Base-by-base conservation (phyloP, 1,140 invertebrate genomes). In the Brachionus sp. region DNA sequence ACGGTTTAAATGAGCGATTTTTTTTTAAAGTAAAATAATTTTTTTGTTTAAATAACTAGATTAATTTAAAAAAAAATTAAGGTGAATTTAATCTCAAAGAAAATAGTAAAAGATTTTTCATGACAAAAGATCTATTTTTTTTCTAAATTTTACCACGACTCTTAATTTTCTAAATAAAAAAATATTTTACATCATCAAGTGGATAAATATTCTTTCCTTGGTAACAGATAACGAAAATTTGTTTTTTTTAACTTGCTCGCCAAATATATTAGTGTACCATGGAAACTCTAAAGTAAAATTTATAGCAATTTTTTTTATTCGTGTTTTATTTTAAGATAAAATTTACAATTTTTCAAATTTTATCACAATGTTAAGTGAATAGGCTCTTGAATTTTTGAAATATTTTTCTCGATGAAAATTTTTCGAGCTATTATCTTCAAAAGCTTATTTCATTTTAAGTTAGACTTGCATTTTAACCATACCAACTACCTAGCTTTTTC, bases 281-380 rank as follows among this genome's bases (percentile, higher is more conserved):
- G 19, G 50, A 57, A 57, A 57, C 50, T 57, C 50, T 5, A 19
- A 57, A 19, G n/a, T 57, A 9, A 57, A 57, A 25, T 16, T 23
- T 10, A 42, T 29, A 29, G 1, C 3, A 29, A 29, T 29, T 29
- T 57, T 53, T 57, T 57, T 57, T 57, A 57, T 57, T 57, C 50
- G 19, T 23, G 50, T 57, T 57, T 53, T 57, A 57, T 57, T 57
- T 57, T 57, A 57, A 57, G 50, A 57, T 57, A 57, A 57, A 57
- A 57, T 57, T 57, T 57, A 57, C 50, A 57, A 57, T 57, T 57
- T 57, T 53, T 53, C n/a, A 53, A 53, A 53, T 53, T 53, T 57
- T 57, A 57, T 57, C 50, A 57, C 50, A 57, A 57, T 57, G 50
- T 19, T 57, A 19, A 57, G 50, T 57, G 50, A 57, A 57, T 57